Percentiles rank a stretch among this genome's conserved stretches.
phyloP scores from a whole-genome alignment of 2,797 vertebrate species.

The Tauraco hartlaubi region DNA sequence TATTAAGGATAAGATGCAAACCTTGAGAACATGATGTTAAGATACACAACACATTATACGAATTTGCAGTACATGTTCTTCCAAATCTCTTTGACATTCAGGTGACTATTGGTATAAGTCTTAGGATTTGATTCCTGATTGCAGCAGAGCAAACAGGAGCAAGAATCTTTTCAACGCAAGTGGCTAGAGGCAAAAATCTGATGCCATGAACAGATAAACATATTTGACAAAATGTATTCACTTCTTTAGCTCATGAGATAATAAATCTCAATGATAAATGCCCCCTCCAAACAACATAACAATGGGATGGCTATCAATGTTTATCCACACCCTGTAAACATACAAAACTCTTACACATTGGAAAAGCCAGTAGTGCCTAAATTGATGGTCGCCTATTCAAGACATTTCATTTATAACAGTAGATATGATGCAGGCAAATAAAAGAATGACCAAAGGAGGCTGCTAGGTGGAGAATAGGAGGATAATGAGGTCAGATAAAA shows the following conservation, averaged over 20 bases:
- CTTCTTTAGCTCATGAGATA: background rate
- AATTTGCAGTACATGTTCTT: background rate
- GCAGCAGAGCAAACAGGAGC: background rate
- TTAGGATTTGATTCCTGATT: background rate
- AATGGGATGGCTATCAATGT: conserved; percentile 25
- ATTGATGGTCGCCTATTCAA: conserved; percentile 26
- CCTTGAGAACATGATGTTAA: background rate
- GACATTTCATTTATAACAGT: conserved; percentile 19
- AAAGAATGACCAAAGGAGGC: conserved; percentile 26
- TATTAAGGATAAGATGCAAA: background rate
- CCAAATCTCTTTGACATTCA: background rate
- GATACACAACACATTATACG: background rate
- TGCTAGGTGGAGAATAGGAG: conserved; percentile 24
- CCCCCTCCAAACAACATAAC: conserved; percentile 5
- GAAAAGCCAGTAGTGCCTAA: background rate
- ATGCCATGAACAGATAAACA: background rate
- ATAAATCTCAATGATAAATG: conserved; percentile 31
- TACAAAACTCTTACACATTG: background rate
- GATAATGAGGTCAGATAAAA: conserved; percentile 69
- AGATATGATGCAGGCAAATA: conserved; percentile 22
- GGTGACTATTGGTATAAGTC: background rate
- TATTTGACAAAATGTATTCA: background rate
- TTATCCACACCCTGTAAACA: conserved; percentile 13
- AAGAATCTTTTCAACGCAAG: background rate
- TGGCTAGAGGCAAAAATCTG: background rate